These are phyloP conservation scores for Nibea coibor DNA, from an alignment of 2,113 vertebrate genomes.

Conservation along the genomic window DNA sequence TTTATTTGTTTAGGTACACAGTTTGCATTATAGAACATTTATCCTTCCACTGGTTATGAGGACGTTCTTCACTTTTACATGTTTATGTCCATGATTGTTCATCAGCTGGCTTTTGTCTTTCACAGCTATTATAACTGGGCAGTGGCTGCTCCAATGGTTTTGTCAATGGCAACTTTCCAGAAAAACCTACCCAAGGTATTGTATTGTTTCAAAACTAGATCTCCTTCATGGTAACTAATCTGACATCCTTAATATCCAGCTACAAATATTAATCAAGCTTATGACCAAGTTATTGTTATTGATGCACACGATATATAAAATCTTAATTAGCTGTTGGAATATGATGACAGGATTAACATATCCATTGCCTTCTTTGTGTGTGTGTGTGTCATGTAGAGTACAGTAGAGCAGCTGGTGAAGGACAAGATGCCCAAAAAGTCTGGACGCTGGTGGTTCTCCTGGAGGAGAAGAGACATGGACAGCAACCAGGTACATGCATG, in stretches of 20 bases:
- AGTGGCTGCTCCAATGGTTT: conserved; percentile 93
- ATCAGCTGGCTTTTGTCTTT: conserved; percentile 11
- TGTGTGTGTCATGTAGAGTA: conserved; percentile 77
- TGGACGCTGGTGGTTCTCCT: conserved; percentile 94
- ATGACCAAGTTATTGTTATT: not conserved
- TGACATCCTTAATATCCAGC: not conserved
- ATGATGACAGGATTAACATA: not conserved
- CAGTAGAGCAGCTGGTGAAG: conserved; percentile 88
- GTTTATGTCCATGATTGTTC: not conserved
- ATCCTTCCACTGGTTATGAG: not conserved
- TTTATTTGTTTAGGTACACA: not conserved
- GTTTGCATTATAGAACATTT: not conserved
- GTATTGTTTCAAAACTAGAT: not conserved
- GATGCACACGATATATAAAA: not conserved
- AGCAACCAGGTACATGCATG: conserved; percentile 71
- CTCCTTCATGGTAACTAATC: not conserved
- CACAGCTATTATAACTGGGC: conserved; percentile 96
- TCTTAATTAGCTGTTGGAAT: not conserved
- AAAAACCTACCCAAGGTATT: conserved; percentile 92
- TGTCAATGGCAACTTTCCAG: conserved; percentile 94
- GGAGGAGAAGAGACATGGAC: conserved; percentile 87
- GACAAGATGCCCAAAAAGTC: conserved; percentile 93
- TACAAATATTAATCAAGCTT: not conserved
- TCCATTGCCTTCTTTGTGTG: not conserved
- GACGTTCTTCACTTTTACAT: not conserved